Conservation (phyloP, 2,797 vertebrate genomes). For the Allobates femoralis region DNA sequence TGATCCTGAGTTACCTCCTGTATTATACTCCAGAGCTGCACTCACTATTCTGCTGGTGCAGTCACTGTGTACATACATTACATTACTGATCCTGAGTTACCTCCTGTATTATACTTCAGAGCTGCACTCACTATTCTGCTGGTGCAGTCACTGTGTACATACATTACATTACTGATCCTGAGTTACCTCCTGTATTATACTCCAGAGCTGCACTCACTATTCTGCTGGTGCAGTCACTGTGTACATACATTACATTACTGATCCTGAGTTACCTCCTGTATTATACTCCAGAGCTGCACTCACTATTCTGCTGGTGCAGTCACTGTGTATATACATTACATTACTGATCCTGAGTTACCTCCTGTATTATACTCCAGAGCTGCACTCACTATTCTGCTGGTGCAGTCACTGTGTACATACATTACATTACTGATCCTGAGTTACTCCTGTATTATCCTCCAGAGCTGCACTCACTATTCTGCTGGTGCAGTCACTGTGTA, state of each 20-base stretch:
- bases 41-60: background rate
- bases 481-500: no score
- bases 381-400: background rate
- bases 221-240: no score
- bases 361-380: conserved; percentile 9
- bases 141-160: no score
- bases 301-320: background rate
- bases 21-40: background rate
- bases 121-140: background rate
- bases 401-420: no score
- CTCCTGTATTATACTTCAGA: conserved; percentile 2
- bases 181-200: background rate
- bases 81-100: background rate
- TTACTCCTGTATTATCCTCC: background rate
- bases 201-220: background rate
- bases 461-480: background rate
- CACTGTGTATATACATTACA: no score
- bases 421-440: background rate
- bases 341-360: background rate
- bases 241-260: background rate
- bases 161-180: background rate
- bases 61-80: no score
- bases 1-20: background rate
- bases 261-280: background rate
- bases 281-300: background rate